Evolutionary conservation across 2,888 invertebrate genomes (phyloP).

Genomic region (Platynereis dumerilii): DNA sequence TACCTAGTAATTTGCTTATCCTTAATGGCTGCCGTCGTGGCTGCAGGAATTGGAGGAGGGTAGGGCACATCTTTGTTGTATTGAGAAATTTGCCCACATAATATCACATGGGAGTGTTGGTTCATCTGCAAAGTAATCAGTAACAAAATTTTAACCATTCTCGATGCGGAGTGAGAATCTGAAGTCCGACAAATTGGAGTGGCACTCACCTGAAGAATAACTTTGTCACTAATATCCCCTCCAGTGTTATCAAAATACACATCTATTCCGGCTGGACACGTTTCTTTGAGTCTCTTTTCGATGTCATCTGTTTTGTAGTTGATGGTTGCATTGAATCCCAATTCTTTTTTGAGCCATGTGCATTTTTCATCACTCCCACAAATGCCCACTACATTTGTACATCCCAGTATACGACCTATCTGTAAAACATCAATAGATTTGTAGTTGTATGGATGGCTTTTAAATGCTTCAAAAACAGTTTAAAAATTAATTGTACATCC

Average conservation of each 20-base stretch:
- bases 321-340: conserved; percentile 59
- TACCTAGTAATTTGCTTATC: conserved; percentile 55
- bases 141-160: too few relatives aligned
- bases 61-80: conserved; percentile 64
- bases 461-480: too few relatives aligned
- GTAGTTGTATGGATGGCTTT: too few relatives aligned
- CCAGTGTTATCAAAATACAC: conserved; percentile 65
- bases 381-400: conserved; percentile 59
- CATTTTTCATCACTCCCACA: conserved; percentile 62
- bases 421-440: conserved; percentile 37
- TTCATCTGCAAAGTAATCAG: conserved; percentile 56
- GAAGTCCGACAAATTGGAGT: background rate
- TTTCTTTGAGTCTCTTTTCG: conserved; percentile 41
- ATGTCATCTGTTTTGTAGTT: conserved; percentile 61
- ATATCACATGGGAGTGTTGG: conserved; percentile 53
- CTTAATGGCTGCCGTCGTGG: conserved; percentile 42
- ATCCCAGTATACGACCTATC: conserved; percentile 57
- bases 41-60: conserved; percentile 59
- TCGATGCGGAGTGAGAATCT: too few relatives aligned
- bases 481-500: conserved; percentile 45
- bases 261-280: conserved; percentile 60
- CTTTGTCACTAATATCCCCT: conserved; percentile 58
- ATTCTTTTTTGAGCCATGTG: conserved; percentile 47
- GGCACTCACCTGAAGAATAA: conserved; percentile 55
- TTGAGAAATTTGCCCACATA: conserved; percentile 64